Evolutionary conservation across 1,140 invertebrate genomes (phyloP).

Genomic region (Zophobas morio): DNA sequence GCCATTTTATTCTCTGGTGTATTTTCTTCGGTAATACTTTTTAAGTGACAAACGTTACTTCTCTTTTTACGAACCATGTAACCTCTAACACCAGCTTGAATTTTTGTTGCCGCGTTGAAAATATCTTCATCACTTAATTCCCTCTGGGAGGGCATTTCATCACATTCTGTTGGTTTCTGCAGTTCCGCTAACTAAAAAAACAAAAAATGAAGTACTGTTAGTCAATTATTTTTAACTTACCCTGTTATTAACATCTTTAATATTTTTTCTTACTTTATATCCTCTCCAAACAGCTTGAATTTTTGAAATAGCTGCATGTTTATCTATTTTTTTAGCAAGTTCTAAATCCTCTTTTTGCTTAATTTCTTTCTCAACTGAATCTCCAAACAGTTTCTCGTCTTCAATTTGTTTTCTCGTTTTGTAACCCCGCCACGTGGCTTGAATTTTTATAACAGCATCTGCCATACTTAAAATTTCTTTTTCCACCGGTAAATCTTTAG

Average conservation of each 20-base stretch:
- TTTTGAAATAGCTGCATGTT: conserved; percentile 45
- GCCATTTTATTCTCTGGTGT: conserved; percentile 12
- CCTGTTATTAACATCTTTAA: conserved; percentile 46
- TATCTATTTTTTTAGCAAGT: conserved; percentile 10
- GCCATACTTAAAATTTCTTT: conserved; percentile 12
- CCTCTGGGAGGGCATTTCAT: conserved; percentile 13
- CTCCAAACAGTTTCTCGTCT: conserved; percentile 11
- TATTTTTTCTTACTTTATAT: conserved; percentile 50
- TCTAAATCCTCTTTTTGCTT: conserved; percentile 17
- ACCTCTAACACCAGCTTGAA: conserved; percentile 79
- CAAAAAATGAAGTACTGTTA: neutral
- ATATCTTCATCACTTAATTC: conserved; percentile 61
- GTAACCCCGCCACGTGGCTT: conserved; percentile 40
- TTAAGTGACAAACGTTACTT: conserved; percentile 16
- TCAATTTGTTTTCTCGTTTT: conserved; percentile 26
- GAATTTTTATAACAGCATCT: conserved; percentile 42
- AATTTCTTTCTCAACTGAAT: neutral
- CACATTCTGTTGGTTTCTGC: conserved; percentile 18
- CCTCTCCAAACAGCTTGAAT: conserved; percentile 54
- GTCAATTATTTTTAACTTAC: conserved; percentile 24
- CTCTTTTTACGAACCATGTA: conserved; percentile 75
- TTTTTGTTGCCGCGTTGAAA: conserved; percentile 77
- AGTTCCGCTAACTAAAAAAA: conserved; percentile 20
- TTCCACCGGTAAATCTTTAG: neutral
- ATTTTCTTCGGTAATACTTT: conserved; percentile 38